phyloP scores from a whole-genome alignment of 2,888 invertebrate genomes.

The Ptychoptera contaminata region DNA sequence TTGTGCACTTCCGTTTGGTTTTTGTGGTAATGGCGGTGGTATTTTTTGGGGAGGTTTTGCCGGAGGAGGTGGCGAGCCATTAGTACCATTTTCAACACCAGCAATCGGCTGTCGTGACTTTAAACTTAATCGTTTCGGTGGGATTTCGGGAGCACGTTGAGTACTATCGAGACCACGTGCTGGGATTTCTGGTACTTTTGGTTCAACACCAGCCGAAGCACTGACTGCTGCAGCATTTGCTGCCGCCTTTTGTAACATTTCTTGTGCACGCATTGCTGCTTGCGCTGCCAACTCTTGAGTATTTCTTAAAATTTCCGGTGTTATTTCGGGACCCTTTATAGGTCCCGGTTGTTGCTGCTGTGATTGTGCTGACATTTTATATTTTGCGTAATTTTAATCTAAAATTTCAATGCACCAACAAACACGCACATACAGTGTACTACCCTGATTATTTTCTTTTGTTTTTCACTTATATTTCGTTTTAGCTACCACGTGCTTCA shows the following conservation, averaged over 20 bases:
- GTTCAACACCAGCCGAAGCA: constrained; percentile 7
- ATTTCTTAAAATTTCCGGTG: constrained; percentile 27
- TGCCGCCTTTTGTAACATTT: constrained; percentile 21
- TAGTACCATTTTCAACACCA: background rate
- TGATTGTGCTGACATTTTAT: constrained; percentile 12
- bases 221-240: constrained; percentile 3
- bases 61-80: background rate
- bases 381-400: no score
- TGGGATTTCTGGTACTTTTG: constrained; percentile 29
- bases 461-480: no score
- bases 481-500: no score
- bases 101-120: constrained; percentile 16
- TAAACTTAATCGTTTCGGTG: constrained; percentile 28
- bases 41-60: background rate
- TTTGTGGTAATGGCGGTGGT: constrained; percentile 27
- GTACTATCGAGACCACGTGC: constrained; percentile 22
- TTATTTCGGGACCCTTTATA: constrained; percentile 19
- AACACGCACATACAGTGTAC: no score
- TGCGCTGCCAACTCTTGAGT: constrained; percentile 30
- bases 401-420: no score
- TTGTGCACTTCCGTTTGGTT: constrained; percentile 22
- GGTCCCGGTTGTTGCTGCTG: constrained; percentile 10
- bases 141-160: constrained; percentile 28
- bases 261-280: constrained; percentile 28
- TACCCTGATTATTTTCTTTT: no score